These are phyloP conservation scores for Encarsia formosa DNA, from an alignment of 2,888 invertebrate species.

Conservation along the genomic window DNA sequence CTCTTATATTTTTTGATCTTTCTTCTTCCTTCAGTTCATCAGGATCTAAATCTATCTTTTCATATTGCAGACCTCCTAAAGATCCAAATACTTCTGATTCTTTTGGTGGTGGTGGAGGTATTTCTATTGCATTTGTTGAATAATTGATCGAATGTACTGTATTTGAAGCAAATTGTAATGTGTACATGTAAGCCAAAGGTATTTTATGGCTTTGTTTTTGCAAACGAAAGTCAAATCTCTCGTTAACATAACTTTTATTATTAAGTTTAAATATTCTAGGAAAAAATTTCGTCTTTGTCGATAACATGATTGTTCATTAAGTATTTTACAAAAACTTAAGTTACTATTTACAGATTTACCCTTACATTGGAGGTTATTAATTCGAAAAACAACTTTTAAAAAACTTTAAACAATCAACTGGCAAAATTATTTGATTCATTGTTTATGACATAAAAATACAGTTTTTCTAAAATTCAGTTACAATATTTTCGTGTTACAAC, in stretches of 20 bases:
- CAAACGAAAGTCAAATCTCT: constrained; percentile 2
- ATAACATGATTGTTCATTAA: too few relatives aligned
- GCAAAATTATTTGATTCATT: too few relatives aligned
- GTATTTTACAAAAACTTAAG: too few relatives aligned
- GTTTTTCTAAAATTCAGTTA: too few relatives aligned
- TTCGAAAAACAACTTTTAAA: too few relatives aligned
- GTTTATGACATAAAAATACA: too few relatives aligned
- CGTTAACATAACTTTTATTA: background rate
- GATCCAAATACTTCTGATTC: constrained; percentile 36
- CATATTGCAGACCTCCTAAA: constrained; percentile 32
- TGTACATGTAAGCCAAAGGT: background rate
- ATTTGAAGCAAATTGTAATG: background rate
- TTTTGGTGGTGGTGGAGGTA: background rate
- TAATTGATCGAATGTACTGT: constrained; percentile 5
- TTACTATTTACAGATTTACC: too few relatives aligned
- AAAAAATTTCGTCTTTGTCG: too few relatives aligned
- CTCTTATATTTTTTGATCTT: constrained; percentile 33
- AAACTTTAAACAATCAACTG: too few relatives aligned
- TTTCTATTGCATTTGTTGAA: constrained; percentile 12
- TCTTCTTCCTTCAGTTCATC: constrained; percentile 37
- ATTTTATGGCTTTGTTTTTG: background rate
- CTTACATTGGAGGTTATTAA: too few relatives aligned
- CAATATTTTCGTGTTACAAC: too few relatives aligned
- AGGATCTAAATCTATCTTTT: constrained; percentile 35
- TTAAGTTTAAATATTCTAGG: too few relatives aligned